A percentile compares a stretch with the other conserved stretches of the same genome.
Conservation (phyloP, 2,113 vertebrate species). For the Eidolon helvum region DNA sequence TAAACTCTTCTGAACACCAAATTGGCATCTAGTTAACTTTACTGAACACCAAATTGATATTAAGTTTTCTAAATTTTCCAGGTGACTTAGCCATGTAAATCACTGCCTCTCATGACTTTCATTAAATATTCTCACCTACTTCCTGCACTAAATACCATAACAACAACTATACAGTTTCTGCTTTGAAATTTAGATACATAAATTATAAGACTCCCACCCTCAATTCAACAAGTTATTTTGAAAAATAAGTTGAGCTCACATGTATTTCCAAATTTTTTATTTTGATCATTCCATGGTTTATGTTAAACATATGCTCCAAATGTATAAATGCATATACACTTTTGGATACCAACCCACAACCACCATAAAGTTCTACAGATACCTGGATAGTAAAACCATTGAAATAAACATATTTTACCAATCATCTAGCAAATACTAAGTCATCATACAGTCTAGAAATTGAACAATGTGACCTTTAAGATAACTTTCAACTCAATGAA, state of each 20-base stretch:
- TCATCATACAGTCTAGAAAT: background rate
- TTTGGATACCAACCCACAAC: background rate
- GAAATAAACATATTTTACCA: background rate
- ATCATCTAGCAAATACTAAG: background rate
- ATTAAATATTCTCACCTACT: background rate
- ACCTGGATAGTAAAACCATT: background rate
- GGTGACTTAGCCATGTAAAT: background rate
- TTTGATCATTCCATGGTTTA: background rate
- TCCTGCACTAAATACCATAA: constrained; percentile 5
- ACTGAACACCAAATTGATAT: constrained; percentile 15
- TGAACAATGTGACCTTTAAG: background rate
- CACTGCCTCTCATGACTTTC: constrained; percentile 23
- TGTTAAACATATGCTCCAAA: background rate
- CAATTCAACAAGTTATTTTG: background rate
- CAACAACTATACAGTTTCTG: background rate
- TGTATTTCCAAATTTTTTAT: background rate
- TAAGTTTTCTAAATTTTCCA: constrained; percentile 49
- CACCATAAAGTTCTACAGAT: background rate
- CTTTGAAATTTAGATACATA: constrained; percentile 12
- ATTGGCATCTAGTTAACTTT: constrained; percentile 5
- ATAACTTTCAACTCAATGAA: background rate
- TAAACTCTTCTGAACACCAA: constrained; percentile 25
- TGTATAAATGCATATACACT: background rate
- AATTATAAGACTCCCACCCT: background rate
- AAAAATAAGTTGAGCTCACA: background rate